These are phyloP conservation scores for Calameuta idolon DNA, from an alignment of 2,888 invertebrate genomes.

Conservation along the genomic window DNA sequence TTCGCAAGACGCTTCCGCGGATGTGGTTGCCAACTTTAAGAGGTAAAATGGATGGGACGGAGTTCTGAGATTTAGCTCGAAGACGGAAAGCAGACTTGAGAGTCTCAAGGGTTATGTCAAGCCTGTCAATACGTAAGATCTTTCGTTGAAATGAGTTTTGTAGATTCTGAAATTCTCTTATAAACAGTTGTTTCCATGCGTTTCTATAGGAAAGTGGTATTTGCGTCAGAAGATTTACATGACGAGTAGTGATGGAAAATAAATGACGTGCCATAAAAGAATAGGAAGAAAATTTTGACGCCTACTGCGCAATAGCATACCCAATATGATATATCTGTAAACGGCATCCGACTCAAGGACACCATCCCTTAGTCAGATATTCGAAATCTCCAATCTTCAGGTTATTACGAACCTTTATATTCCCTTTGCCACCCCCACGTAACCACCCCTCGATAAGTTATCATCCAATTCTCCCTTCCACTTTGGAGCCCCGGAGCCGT, in stretches of 20 bases:
- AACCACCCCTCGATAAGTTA: background rate
- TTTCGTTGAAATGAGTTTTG: background rate
- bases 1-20: background rate
- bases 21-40: background rate
- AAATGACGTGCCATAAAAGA: background rate
- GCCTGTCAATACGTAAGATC: background rate
- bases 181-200: background rate
- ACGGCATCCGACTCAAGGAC: background rate
- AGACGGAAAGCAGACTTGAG: background rate
- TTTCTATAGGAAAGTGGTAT: background rate
- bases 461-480: slow-evolving; percentile 4
- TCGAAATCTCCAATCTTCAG: slow-evolving; percentile 3
- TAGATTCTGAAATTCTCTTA: background rate
- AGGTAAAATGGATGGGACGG: background rate
- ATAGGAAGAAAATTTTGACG: background rate
- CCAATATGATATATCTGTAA: background rate
- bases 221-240: background rate
- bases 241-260: background rate
- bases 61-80: background rate
- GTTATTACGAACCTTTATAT: slow-evolving; percentile 4
- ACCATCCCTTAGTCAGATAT: background rate
- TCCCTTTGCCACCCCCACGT: background rate
- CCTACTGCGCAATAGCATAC: background rate
- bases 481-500: slow-evolving; percentile 3
- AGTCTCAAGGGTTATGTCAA: background rate